Base-by-base conservation (phyloP, 2,113 vertebrate species). In the Xiphias gladius region DNA sequence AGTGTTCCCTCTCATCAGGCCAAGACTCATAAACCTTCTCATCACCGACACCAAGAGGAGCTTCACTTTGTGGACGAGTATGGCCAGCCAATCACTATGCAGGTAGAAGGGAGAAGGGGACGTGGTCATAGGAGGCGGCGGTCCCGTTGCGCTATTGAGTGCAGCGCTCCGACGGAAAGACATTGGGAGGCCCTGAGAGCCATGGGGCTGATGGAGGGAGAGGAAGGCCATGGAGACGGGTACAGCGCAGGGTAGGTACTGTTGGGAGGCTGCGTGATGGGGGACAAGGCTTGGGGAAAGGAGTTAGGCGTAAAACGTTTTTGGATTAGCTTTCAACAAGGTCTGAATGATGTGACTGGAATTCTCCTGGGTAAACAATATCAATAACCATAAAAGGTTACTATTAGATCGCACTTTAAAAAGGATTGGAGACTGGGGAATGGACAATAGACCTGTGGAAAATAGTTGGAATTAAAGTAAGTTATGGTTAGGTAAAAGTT, bases 161-260 rank as follows among this genome's bases (percentile, higher is more conserved):
- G 80, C 87, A 77, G n/a, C 11, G 7, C 35, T 59, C 84, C 88
- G 0, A 72, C 91, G 0, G 93, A 93, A 2, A 82, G 85, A 64
- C 93, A 93, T 64, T 94, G 92, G 93, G 92, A 93, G 70, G 85
- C 87, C 12, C 80, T 94, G 77, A 91, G 92, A 68, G 90, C 86
- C 75, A 89, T 93, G 87, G 90, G 93, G 7, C 77, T 94, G 88
- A 79, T 93, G 88, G 90, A 92, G 50, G 88, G 79, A 1, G 86
- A 91, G 35, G 85, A 88, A 8, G 10, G 73, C 37, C 89, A 80
- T 46, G 43, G 73, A 28, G 88, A 85, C 0, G 20, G 64, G 22
- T 91, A 89, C 75, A n/a, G 59, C 1, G n/a, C 83, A 11, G 88
- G 91, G 93, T 91, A 24, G 26, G 91, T 91, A 9, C 26, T 7